Percentiles rank a stretch among this genome's conserved stretches.
Conservation (phyloP, 2,888 invertebrate species). For the Hyppa rectilinea region DNA sequence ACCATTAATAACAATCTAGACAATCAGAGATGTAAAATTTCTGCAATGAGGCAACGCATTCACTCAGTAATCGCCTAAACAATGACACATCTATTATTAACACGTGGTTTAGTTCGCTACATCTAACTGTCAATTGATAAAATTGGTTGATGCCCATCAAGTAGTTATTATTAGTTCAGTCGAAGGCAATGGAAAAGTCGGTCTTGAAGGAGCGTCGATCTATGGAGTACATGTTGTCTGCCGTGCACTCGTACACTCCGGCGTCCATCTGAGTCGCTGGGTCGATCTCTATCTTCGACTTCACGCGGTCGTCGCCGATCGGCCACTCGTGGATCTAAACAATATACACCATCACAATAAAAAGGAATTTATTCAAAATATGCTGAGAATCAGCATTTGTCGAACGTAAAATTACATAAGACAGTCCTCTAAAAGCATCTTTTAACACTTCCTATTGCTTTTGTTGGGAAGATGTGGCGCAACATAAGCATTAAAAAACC, state of each 20-base stretch:
- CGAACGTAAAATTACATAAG: no score
- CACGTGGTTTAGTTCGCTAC: conserved; percentile 22
- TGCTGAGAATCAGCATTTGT: no score
- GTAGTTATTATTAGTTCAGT: conserved; percentile 84
- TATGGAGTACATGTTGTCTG: conserved; percentile 98
- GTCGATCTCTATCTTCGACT: conserved; percentile 98
- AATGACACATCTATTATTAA: neutral
- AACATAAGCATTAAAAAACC: no score
- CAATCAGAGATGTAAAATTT: conserved; percentile 14
- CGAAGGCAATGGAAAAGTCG: conserved; percentile 97
- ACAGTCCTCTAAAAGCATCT: no score
- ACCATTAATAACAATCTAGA: conserved; percentile 16
- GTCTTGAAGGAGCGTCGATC: conserved; percentile 98
- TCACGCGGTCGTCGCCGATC: conserved; percentile 95
- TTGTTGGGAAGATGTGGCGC: no score
- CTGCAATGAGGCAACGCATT: neutral
- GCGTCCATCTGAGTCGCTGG: conserved; percentile 99
- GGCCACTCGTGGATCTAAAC: conserved; percentile 97
- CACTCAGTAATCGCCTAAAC: neutral
- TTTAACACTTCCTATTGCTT: no score
- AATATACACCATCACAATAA: no score
- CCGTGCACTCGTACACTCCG: conserved; percentile 98
- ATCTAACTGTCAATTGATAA: conserved; percentile 4
- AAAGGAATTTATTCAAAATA: no score
- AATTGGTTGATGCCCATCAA: conserved; percentile 6